Evolutionary conservation across 1,140 invertebrate species (phyloP).

Genomic region (Micrasema longulum): DNA sequence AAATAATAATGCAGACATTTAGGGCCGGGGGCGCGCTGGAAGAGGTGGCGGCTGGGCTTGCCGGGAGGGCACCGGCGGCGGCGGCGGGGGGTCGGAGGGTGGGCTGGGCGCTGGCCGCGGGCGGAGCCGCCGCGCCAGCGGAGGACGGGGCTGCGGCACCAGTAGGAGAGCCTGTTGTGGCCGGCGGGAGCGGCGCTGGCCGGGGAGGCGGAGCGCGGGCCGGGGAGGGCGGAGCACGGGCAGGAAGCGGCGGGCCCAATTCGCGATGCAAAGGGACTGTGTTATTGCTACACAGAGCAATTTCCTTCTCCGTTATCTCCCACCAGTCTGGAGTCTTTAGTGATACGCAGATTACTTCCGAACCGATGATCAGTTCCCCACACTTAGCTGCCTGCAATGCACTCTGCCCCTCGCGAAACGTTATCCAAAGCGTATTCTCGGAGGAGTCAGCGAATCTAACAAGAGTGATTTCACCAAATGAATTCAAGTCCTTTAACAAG

Average conservation of each 20-base stretch:
- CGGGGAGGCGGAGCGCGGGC: slow-evolving; percentile 71
- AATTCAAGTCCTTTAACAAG: slow-evolving; percentile 78
- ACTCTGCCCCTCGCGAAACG: slow-evolving; percentile 87
- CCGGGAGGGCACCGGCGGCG: slow-evolving; percentile 69
- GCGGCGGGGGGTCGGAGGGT: slow-evolving; percentile 64
- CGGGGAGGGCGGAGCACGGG: slow-evolving; percentile 66
- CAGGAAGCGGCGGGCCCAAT: slow-evolving; percentile 58
- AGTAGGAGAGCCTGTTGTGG: slow-evolving; percentile 65
- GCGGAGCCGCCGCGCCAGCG: slow-evolving; percentile 72
- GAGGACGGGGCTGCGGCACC: slow-evolving; percentile 69
- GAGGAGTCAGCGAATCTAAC: slow-evolving; percentile 82
- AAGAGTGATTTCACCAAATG: slow-evolving; percentile 89
- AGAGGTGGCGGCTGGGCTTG: slow-evolving; percentile 75
- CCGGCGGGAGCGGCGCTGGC: slow-evolving; percentile 69
- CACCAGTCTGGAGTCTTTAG: slow-evolving; percentile 90
- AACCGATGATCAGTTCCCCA: slow-evolving; percentile 71
- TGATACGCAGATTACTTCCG: slow-evolving; percentile 76
- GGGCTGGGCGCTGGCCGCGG: slow-evolving; percentile 63
- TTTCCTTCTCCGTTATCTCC: slow-evolving; percentile 82
- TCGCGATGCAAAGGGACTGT: slow-evolving; percentile 78
- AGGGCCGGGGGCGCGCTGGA: slow-evolving; percentile 71
- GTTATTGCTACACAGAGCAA: slow-evolving; percentile 85
- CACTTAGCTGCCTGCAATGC: slow-evolving; percentile 79
- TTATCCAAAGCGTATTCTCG: slow-evolving; percentile 88
- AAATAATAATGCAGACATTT: too few relatives aligned